Percentiles rank a stretch among this genome's conserved stretches.
Evolutionary conservation across 30 jellyfish, hydroid and myxozoan genomes (phyloP).

Genomic region (Hydra vulgaris): DNA sequence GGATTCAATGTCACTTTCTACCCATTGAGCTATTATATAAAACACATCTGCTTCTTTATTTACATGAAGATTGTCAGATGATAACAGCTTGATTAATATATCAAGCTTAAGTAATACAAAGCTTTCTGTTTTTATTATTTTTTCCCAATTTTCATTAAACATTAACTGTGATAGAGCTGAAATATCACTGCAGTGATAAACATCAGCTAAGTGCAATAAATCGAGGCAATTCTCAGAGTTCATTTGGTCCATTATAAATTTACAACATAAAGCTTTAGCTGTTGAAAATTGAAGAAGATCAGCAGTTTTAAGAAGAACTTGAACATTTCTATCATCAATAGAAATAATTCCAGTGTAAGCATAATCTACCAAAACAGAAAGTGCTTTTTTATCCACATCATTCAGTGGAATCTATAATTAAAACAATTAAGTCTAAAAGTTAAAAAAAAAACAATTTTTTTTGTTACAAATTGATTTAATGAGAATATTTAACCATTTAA

Average conservation of each 20-base stretch:
- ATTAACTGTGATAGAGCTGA: conserved; percentile 10
- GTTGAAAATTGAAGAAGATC: conserved; percentile 63
- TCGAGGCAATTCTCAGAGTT: conserved; percentile 54
- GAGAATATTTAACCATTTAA: too few relatives aligned
- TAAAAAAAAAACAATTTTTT: neutral
- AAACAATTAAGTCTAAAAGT: neutral
- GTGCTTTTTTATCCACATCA: conserved; percentile 42
- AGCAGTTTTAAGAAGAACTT: conserved; percentile 56
- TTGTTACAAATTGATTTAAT: neutral
- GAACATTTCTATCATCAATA: conserved; percentile 45
- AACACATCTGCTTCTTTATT: conserved; percentile 33
- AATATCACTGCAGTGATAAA: conserved; percentile 25
- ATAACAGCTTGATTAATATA: conserved; percentile 18
- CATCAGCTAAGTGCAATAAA: conserved; percentile 51
- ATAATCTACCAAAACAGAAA: conserved; percentile 35
- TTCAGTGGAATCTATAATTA: conserved; percentile 48
- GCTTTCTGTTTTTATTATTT: conserved; percentile 18
- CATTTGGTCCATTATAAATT: conserved; percentile 36
- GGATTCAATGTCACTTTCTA: conserved; percentile 17
- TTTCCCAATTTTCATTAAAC: conserved; percentile 39
- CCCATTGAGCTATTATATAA: conserved; percentile 35
- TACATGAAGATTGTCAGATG: conserved; percentile 33
- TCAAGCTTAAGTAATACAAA: conserved; percentile 23
- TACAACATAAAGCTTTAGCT: conserved; percentile 46
- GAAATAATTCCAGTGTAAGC: conserved; percentile 59